Base-by-base conservation (phyloP, 2,797 vertebrate species). In the Serranus cabrilla region DNA sequence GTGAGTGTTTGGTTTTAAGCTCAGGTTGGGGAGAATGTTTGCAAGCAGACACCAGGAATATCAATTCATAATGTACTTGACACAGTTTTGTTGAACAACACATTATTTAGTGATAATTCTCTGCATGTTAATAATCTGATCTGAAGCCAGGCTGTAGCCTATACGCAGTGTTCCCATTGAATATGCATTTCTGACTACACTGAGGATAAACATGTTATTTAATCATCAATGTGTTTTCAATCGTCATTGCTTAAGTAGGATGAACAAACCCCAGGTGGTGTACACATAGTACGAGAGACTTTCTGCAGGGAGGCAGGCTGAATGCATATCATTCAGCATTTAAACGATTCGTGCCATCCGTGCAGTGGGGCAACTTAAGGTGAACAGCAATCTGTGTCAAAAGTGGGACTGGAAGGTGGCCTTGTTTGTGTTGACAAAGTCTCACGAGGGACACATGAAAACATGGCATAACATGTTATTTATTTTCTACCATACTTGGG, bases 41-140 rank as follows among this genome's bases (percentile, higher is more conserved):
- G 46, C 68, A 71, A 71, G 80, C 76, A 81, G 66, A 71, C 80
- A 75, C 77, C 71, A 82, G 81, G 89, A 93, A 93, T 92, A 94
- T 94, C 89, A 93, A 94, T 94, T 93, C 70, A 85, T 91, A 93
- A 94, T 94, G 84, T 90, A 93, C 84, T 92, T 93, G 93, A 94
- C 92, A 94, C 92, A 93, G 90, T 94, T 95, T 94, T 81, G 77
- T 90, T 88, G 86, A 92, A 94, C 91, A 93, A 90, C 88, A 93
- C 87, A 91, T 93, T 90, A 94, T 94, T 93, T 89, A 80, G 76
- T 92, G 88, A 94, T 94, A 84, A 93, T 93, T 90, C 79, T 82
- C 82, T 73, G 75, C 81, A 80, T 80, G 86, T 91, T 95, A 94
- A 94, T 93, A 85, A 78, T 86, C 78, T 89, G 87, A 94, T 94